phyloP scores from a whole-genome alignment of 2,113 vertebrate species.

The Empidonax alnorum region DNA sequence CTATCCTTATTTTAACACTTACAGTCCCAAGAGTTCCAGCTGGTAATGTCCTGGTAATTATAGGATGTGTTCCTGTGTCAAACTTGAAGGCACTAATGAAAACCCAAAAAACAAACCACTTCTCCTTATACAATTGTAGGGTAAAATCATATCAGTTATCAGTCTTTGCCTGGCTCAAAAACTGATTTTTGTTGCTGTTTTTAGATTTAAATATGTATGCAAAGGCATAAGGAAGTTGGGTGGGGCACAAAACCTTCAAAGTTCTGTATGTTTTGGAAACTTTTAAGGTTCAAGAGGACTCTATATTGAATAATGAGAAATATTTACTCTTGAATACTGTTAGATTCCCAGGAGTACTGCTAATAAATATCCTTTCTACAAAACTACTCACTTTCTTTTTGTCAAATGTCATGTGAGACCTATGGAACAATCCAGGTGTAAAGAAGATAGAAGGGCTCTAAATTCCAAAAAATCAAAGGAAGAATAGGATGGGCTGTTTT shows the following conservation, averaged over 20 bases:
- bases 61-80: background rate
- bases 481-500: background rate
- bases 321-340: background rate
- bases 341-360: background rate
- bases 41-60: background rate
- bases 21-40: background rate
- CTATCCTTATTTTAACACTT: background rate
- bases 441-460: background rate
- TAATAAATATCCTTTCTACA: background rate
- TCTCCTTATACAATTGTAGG: background rate
- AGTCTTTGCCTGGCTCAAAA: too few relatives aligned
- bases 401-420: background rate
- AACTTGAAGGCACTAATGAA: background rate
- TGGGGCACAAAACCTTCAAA: background rate
- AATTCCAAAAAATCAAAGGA: background rate
- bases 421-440: too few relatives aligned
- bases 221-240: background rate
- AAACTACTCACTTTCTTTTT: background rate
- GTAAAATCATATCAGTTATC: background rate
- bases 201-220: background rate
- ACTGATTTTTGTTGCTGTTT: background rate
- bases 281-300: background rate
- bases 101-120: background rate
- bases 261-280: background rate
- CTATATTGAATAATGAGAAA: background rate